phyloP scores from a whole-genome alignment of 2,113 vertebrate genomes.

The Mobula birostris region DNA sequence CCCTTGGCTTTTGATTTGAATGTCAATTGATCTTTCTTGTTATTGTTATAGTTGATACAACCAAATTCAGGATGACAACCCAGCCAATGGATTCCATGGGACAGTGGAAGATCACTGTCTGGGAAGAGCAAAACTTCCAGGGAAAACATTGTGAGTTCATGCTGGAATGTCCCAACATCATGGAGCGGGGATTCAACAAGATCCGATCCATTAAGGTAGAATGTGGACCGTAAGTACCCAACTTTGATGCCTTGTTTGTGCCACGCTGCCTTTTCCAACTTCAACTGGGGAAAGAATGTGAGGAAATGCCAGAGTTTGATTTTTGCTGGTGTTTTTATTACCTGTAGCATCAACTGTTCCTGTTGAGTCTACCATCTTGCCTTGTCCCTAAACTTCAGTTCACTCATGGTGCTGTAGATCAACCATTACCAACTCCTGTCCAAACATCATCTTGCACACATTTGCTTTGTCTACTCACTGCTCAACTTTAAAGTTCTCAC shows the following conservation, averaged over 20 bases:
- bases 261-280: not conserved
- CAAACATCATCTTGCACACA: no score
- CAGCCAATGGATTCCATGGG: constrained; percentile 79
- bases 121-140: constrained; percentile 95
- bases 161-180: constrained; percentile 85
- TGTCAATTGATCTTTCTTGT: constrained; percentile 7
- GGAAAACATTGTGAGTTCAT: constrained; percentile 85
- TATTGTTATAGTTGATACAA: constrained; percentile 44
- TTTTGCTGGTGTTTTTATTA: no score
- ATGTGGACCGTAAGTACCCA: constrained; percentile 78
- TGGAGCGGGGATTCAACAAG: constrained; percentile 84
- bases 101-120: constrained; percentile 82
- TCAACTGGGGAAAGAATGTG: not conserved
- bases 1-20: not conserved
- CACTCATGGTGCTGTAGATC: no score
- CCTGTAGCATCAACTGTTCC: no score
- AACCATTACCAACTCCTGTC: no score
- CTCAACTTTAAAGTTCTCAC: no score
- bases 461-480: no score
- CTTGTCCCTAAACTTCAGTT: no score
- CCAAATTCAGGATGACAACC: constrained; percentile 66
- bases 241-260: not conserved
- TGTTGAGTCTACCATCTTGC: no score
- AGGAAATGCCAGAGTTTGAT: no score
- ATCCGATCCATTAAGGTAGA: constrained; percentile 95